Evolutionary conservation across 2,888 invertebrate species (phyloP).

Genomic region (Xestia ashworthii): DNA sequence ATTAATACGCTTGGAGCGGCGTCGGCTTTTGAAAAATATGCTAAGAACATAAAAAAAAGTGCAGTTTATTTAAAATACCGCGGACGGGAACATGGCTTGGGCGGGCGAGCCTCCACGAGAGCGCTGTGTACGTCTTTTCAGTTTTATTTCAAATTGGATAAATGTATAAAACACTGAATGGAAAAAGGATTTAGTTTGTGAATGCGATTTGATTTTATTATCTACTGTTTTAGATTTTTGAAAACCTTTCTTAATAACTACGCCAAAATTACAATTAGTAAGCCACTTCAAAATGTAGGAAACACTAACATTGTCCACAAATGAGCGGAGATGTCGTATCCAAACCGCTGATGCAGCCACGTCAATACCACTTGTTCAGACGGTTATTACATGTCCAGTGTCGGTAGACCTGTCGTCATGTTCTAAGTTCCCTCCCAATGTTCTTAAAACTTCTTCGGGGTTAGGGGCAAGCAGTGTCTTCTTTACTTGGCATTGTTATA

Average conservation of each 20-base stretch:
- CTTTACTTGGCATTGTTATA: slow-evolving; percentile 76
- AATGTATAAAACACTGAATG: slow-evolving; percentile 76
- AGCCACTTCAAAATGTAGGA: slow-evolving; percentile 33
- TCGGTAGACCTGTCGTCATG: slow-evolving; percentile 74
- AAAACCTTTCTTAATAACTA: not conserved
- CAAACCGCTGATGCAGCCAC: slow-evolving; percentile 86
- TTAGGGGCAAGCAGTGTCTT: slow-evolving; percentile 70
- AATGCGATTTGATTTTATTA: slow-evolving; percentile 52
- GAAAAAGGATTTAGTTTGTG: slow-evolving; percentile 54
- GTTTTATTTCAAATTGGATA: slow-evolving; percentile 78
- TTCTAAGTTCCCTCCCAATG: slow-evolving; percentile 58
- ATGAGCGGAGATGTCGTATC: slow-evolving; percentile 77
- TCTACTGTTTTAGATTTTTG: slow-evolving; percentile 1
- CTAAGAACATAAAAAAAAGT: slow-evolving; percentile 80
- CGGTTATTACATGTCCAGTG: slow-evolving; percentile 80
- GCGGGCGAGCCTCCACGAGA: slow-evolving; percentile 78
- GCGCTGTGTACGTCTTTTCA: slow-evolving; percentile 76
- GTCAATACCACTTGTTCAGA: slow-evolving; percentile 83
- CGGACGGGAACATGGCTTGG: slow-evolving; percentile 86
- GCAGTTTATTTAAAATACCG: slow-evolving; percentile 85
- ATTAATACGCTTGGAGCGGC: slow-evolving; percentile 83
- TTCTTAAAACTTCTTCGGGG: slow-evolving; percentile 54
- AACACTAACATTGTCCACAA: slow-evolving; percentile 56
- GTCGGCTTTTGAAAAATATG: slow-evolving; percentile 83
- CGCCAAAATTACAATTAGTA: slow-evolving; percentile 23